Conservation (phyloP, 1,140 invertebrate species). For the Drosophila nebulosa region DNA sequence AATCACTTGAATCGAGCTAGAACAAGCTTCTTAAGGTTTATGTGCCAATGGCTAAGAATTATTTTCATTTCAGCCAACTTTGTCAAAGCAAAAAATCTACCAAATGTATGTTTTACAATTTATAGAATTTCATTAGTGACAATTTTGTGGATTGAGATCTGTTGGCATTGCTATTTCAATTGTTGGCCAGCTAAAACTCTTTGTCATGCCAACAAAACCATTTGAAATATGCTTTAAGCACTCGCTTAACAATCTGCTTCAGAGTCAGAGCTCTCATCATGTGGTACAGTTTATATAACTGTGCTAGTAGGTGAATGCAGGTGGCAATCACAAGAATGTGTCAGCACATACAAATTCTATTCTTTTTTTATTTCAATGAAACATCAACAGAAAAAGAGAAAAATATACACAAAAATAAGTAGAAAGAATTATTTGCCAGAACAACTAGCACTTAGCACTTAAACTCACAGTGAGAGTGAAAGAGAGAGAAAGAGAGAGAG, state of each 20-base stretch:
- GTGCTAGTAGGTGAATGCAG: background rate
- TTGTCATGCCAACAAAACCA: background rate
- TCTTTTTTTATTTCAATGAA: background rate
- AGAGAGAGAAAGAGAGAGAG: background rate
- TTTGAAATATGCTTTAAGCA: background rate
- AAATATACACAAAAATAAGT: background rate
- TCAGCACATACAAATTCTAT: background rate
- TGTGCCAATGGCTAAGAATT: too few species aligned
- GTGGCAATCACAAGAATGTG: background rate
- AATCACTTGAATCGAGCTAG: too few species aligned
- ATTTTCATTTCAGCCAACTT: too few species aligned
- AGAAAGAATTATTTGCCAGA: background rate
- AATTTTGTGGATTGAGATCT: too few species aligned
- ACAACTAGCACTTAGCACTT: constrained; percentile 27
- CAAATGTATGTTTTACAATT: too few species aligned
- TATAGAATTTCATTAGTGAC: too few species aligned
- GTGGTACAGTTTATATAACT: background rate
- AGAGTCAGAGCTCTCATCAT: background rate
- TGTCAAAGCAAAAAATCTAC: too few species aligned
- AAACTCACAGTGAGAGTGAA: background rate
- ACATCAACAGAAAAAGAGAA: background rate
- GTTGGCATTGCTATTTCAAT: background rate
- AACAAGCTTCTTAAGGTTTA: too few species aligned
- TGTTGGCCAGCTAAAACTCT: too few species aligned
- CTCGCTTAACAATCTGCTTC: background rate